Percentiles rank a stretch among this genome's conserved stretches.
Evolutionary conservation across 2,113 vertebrate species (phyloP).

Genomic region (Orycteropus afer): DNA sequence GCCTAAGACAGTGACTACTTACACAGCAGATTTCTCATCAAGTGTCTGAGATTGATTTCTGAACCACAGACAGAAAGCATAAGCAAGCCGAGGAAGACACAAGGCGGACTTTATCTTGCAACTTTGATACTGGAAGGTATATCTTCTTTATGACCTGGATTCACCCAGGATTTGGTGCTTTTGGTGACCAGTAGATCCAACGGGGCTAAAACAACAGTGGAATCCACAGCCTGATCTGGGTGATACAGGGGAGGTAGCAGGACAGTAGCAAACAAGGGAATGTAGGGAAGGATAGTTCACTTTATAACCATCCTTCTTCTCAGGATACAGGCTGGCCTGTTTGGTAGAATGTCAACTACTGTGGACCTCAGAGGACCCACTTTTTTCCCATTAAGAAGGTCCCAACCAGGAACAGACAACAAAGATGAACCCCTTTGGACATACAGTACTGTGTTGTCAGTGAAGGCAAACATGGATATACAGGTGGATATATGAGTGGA

Average conservation of each 20-base stretch:
- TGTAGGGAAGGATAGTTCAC: too few relatives aligned
- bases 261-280: too few relatives aligned
- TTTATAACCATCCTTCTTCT: too few relatives aligned
- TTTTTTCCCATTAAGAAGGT: background rate
- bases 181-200: background rate
- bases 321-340: background rate
- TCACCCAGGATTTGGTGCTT: background rate
- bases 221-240: background rate
- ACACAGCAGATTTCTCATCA: background rate
- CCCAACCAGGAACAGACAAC: too few relatives aligned
- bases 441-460: too few relatives aligned
- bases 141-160: background rate
- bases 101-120: background rate
- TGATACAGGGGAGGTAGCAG: background rate
- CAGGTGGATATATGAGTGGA: too few relatives aligned
- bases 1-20: background rate
- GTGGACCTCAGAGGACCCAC: background rate
- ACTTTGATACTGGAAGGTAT: background rate
- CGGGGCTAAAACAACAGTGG: fast-evolving
- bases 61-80: background rate
- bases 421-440: too few relatives aligned
- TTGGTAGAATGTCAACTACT: background rate
- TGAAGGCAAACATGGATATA: too few relatives aligned
- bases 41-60: background rate
- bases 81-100: background rate